Percentiles rank a stretch among this genome's conserved stretches.
phyloP scores from a whole-genome alignment of 2,113 vertebrate species.

The Laticauda colubrina region DNA sequence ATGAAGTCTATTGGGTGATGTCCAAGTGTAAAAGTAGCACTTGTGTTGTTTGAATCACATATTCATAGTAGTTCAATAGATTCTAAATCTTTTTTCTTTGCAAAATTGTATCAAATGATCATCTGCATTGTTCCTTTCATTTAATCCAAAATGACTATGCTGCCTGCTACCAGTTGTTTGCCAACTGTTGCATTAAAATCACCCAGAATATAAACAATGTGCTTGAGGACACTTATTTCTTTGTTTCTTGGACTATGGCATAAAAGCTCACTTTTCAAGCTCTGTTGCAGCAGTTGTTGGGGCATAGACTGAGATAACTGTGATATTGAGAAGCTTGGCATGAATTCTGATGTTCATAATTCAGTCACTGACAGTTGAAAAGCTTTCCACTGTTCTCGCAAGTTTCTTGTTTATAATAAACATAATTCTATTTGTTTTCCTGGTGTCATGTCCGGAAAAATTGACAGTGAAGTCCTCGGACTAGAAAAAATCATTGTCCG shows the following conservation, averaged over 20 bases:
- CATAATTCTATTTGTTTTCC: not conserved
- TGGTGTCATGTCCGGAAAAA: not conserved
- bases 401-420: not conserved
- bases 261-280: not conserved
- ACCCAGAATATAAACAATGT: not conserved
- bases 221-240: not conserved
- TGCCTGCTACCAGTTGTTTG: not conserved
- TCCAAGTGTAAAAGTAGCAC: not conserved
- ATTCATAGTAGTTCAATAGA: not conserved
- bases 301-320: not conserved
- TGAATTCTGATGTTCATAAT: not conserved
- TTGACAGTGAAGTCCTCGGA: not conserved
- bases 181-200: not conserved
- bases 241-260: not conserved
- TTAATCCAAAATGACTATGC: not conserved
- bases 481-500: not conserved
- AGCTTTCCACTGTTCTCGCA: not conserved
- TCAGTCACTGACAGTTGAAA: not conserved
- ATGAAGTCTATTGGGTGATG: not conserved
- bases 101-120: not conserved
- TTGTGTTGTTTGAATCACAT: not conserved
- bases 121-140: not conserved
- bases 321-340: not conserved
- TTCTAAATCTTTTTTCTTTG: not conserved
- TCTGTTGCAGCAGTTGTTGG: not conserved